These are phyloP conservation scores for Chrysolina americana DNA, from an alignment of 2,888 invertebrate species.

Conservation along the genomic window DNA sequence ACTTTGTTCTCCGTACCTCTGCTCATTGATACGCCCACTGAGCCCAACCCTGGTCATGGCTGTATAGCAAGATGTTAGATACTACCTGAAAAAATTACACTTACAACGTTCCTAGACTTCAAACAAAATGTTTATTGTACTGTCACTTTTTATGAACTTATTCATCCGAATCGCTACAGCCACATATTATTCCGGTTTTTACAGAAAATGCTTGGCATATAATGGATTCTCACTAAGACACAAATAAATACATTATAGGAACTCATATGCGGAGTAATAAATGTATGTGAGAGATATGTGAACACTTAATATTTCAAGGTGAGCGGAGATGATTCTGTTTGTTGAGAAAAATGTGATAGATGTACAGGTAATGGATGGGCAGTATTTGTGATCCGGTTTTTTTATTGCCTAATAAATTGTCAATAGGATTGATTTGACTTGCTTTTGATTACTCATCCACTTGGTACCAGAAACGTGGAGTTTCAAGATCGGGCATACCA, in stretches of 20 bases:
- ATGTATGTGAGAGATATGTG: conserved; percentile 11
- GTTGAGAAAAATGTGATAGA: neutral
- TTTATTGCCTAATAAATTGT: no score
- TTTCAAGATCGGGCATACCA: no score
- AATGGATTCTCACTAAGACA: conserved; percentile 2
- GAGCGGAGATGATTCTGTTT: neutral
- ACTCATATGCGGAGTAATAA: conserved; percentile 15
- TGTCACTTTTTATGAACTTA: conserved; percentile 34
- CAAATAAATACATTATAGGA: conserved; percentile 18
- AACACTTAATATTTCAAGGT: conserved; percentile 24
- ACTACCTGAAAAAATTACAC: conserved; percentile 35
- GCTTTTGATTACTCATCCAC: no score
- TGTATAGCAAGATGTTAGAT: conserved; percentile 44
- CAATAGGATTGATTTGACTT: no score
- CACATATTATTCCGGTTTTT: conserved; percentile 13
- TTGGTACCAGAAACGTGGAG: no score
- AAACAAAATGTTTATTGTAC: conserved; percentile 41
- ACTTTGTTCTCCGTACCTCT: conserved; percentile 6
- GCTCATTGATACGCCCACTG: conserved; percentile 28
- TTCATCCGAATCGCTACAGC: conserved; percentile 18
- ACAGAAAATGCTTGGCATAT: conserved; percentile 14
- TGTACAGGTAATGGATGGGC: neutral
- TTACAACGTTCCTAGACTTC: conserved; percentile 33
- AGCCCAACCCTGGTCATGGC: conserved; percentile 41
- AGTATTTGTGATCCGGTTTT: neutral